phyloP scores from a whole-genome alignment of 2,797 vertebrate species.

The Enteromius unitaeniatus region DNA sequence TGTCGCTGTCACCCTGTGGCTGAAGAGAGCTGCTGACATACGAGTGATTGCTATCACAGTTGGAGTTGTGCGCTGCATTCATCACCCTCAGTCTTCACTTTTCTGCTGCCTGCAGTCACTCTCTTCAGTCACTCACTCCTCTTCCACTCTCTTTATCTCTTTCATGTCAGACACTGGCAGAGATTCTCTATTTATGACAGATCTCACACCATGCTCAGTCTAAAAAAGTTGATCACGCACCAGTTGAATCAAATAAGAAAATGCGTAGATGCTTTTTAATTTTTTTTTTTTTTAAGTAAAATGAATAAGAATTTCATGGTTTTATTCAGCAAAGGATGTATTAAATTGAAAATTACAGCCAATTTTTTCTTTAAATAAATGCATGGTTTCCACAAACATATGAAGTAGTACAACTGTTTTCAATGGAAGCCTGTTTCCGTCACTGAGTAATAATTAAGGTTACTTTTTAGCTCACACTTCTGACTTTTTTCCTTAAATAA shows the following conservation, averaged over 20 bases:
- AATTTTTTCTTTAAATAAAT: background rate
- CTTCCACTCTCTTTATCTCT: slow-evolving; percentile 28
- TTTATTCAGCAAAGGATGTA: background rate
- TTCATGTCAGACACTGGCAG: slow-evolving; percentile 11
- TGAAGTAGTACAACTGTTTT: background rate
- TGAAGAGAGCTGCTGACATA: slow-evolving; percentile 43
- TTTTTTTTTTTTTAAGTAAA: background rate
- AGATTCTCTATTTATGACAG: slow-evolving; percentile 19
- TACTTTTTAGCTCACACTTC: too few relatives aligned
- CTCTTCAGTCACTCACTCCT: slow-evolving; percentile 15
- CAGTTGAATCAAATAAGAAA: slow-evolving; percentile 13
- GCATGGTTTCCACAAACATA: background rate
- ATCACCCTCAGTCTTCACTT: slow-evolving; percentile 37
- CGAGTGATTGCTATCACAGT: slow-evolving; percentile 39
- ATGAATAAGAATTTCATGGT: background rate
- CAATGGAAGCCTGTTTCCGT: too few relatives aligned
- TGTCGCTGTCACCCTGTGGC: slow-evolving; percentile 22
- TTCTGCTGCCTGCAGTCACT: slow-evolving; percentile 6
- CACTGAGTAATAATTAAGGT: background rate
- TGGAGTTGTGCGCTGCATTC: slow-evolving; percentile 22
- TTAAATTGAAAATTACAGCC: background rate
- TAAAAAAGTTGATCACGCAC: slow-evolving; percentile 5
- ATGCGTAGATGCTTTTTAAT: background rate
- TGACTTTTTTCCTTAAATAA: too few relatives aligned
- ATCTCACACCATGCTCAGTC: background rate